These are phyloP conservation scores for Yponomeuta plumbellus DNA, from an alignment of 2,888 invertebrate genomes.

Conservation along the genomic window DNA sequence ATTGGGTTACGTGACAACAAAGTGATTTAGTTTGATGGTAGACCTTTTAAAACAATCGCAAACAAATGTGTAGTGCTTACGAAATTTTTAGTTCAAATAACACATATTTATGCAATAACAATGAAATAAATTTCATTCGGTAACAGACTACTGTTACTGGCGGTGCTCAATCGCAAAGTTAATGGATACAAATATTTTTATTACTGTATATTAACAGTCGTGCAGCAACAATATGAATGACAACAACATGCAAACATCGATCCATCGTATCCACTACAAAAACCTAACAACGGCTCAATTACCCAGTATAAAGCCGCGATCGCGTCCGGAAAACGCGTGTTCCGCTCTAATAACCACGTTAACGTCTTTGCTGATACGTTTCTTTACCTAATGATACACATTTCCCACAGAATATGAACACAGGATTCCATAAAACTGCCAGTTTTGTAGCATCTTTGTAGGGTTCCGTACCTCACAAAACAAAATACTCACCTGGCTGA, in stretches of 20 bases:
- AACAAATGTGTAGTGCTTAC: too few relatives aligned
- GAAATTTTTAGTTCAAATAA: too few relatives aligned
- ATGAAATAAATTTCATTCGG: neutral
- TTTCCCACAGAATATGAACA: neutral
- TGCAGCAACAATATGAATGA: neutral
- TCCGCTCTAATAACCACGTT: slow-evolving; percentile 4
- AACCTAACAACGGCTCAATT: neutral
- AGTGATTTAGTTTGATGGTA: neutral
- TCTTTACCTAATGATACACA: neutral
- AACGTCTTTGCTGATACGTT: neutral
- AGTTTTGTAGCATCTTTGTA: neutral
- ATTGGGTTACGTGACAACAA: neutral
- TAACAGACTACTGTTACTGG: neutral
- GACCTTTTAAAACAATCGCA: neutral
- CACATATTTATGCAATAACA: neutral
- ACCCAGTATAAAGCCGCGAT: slow-evolving; percentile 2
- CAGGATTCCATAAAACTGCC: neutral
- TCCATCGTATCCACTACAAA: neutral
- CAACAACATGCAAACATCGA: neutral
- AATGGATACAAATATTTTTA: neutral
- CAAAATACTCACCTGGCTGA: too few relatives aligned
- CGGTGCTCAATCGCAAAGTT: neutral
- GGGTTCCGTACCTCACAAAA: too few relatives aligned
- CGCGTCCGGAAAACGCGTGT: slow-evolving; percentile 5
- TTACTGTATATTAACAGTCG: neutral